phyloP scores from a whole-genome alignment of 2,113 vertebrate species.

The Electrona antarctica region DNA sequence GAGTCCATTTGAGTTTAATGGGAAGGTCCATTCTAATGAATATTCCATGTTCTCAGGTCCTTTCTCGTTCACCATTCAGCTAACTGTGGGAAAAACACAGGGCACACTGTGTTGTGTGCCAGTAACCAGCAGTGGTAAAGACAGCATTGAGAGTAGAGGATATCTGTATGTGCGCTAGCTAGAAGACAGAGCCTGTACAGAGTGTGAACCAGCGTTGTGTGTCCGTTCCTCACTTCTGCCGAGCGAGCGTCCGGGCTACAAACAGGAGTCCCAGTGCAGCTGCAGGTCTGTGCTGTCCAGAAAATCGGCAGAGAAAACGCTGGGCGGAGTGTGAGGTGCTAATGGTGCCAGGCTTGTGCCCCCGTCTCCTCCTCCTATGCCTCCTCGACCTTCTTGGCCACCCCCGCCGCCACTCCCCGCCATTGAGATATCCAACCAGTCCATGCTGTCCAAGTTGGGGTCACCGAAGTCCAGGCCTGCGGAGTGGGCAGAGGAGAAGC shows the following conservation, averaged over 20 bases:
- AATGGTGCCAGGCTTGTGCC: constrained; percentile 76
- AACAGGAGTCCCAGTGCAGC: constrained; percentile 95
- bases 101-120: constrained; percentile 52
- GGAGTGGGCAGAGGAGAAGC: constrained; percentile 83
- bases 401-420: constrained; percentile 53
- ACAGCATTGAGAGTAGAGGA: constrained; percentile 55
- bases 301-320: constrained; percentile 96
- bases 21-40: constrained; percentile 33
- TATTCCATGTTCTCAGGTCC: constrained; percentile 5
- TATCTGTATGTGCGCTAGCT: constrained; percentile 52
- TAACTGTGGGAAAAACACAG: constrained; percentile 52
- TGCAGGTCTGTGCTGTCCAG: constrained; percentile 94
- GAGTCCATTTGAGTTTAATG: constrained; percentile 35
- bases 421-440: constrained; percentile 92
- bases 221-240: background rate
- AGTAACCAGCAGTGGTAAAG: constrained; percentile 63
- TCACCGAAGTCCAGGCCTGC: constrained; percentile 89
- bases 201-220: constrained; percentile 55
- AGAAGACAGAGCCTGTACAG: constrained; percentile 64
- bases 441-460: constrained; percentile 92
- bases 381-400: constrained; percentile 19
- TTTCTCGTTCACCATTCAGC: constrained; percentile 30
- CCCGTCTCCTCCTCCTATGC: constrained; percentile 46
- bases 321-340: constrained; percentile 81
- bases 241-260: constrained; percentile 73